Evolutionary conservation across 2,888 invertebrate genomes (phyloP).

Genomic region (Pinctada fucata): DNA sequence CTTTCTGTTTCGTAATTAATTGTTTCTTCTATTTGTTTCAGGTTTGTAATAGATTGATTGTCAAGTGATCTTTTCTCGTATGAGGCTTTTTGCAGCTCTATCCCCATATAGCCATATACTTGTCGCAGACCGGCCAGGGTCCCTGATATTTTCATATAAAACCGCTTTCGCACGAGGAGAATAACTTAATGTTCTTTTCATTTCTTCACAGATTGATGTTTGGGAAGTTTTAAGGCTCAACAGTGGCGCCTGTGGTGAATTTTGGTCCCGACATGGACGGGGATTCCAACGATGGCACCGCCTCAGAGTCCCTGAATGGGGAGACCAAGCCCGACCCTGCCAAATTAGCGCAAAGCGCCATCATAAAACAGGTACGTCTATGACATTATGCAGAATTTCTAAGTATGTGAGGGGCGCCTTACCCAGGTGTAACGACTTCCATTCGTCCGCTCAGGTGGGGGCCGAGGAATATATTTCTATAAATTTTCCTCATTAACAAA

Average conservation of each 20-base stretch:
- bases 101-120: background rate
- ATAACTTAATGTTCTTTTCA: conserved; percentile 5
- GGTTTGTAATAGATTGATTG: too few species aligned
- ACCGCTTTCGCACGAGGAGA: background rate
- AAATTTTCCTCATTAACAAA: conserved; percentile 67
- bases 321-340: conserved; percentile 73
- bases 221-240: background rate
- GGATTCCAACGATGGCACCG: conserved; percentile 71
- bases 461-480: conserved; percentile 38
- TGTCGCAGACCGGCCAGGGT: background rate
- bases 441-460: conserved; percentile 31
- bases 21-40: too few species aligned
- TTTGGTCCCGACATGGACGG: conserved; percentile 65
- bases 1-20: too few species aligned
- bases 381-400: conserved; percentile 5
- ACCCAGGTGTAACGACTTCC: background rate
- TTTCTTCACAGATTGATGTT: conserved; percentile 11
- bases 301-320: conserved; percentile 69
- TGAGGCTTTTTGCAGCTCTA: background rate
- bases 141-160: background rate
- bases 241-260: conserved; percentile 35
- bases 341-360: conserved; percentile 75
- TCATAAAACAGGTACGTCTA: conserved; percentile 74
- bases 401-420: background rate
- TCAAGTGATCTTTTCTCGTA: background rate